A percentile compares a stretch with the other conserved stretches of the same genome.
phyloP scores from a whole-genome alignment of 2,888 invertebrate genomes.

The Drosophila eohydei region DNA sequence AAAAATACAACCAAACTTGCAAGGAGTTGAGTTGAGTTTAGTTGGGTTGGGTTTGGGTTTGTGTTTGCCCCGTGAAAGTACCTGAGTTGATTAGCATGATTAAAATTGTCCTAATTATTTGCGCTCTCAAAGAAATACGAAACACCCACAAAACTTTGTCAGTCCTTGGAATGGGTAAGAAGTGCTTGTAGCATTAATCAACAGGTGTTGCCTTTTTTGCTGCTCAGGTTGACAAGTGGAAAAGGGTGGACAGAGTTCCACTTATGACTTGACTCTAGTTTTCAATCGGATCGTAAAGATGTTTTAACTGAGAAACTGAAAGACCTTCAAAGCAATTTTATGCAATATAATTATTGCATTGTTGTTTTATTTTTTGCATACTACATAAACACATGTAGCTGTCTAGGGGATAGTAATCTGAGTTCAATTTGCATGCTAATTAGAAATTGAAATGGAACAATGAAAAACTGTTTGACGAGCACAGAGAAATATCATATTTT shows the following conservation, averaged over 20 bases:
- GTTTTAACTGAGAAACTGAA: constrained; percentile 1
- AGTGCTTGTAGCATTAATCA: constrained; percentile 45
- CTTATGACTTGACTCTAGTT: constrained; percentile 14
- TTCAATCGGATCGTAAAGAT: neutral
- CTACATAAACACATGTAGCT: constrained; percentile 18
- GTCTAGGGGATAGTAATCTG: constrained; percentile 8
- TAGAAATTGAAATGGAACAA: constrained; percentile 48
- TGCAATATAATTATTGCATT: constrained; percentile 11
- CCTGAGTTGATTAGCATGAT: constrained; percentile 62
- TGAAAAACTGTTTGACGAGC: constrained; percentile 27
- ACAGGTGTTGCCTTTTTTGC: constrained; percentile 36
- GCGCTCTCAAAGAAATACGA: constrained; percentile 33
- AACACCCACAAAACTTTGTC: constrained; percentile 28
- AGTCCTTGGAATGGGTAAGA: constrained; percentile 6
- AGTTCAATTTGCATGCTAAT: constrained; percentile 63
- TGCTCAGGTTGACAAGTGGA: constrained; percentile 7
- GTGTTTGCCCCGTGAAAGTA: constrained; percentile 11
- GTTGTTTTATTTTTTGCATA: constrained; percentile 25
- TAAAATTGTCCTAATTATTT: constrained; percentile 64
- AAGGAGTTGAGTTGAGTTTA: constrained; percentile 3
- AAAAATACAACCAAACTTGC: neutral
- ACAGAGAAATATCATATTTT: constrained; percentile 20
- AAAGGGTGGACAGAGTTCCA: neutral
- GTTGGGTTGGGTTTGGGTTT: neutral
- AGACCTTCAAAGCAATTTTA: neutral